These are phyloP conservation scores for Dermatemys mawii DNA, from an alignment of 2,113 vertebrate species.

Conservation along the genomic window DNA sequence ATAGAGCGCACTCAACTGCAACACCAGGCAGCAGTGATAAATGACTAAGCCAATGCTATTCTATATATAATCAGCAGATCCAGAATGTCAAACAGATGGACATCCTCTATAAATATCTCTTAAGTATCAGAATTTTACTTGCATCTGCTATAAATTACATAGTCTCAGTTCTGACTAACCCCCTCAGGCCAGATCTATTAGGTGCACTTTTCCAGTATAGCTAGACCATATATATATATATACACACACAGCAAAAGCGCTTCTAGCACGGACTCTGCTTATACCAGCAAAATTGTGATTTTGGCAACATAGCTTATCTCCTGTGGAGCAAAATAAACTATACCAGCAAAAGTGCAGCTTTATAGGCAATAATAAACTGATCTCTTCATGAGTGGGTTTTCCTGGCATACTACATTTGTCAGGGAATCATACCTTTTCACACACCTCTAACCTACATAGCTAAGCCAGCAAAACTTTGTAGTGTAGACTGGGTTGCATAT, in stretches of 20 bases:
- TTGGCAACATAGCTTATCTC: too few relatives aligned
- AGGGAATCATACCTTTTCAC: too few relatives aligned
- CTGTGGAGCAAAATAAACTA: not conserved
- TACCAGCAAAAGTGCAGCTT: too few relatives aligned
- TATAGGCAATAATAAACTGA: too few relatives aligned
- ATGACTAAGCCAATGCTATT: not conserved
- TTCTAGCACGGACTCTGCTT: not conserved
- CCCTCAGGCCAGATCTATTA: not conserved
- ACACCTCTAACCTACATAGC: too few relatives aligned
- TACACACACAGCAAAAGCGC: too few relatives aligned
- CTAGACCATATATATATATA: too few relatives aligned
- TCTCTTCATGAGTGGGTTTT: too few relatives aligned
- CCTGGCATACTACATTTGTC: too few relatives aligned
- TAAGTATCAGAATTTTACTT: not conserved
- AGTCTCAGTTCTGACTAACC: not conserved
- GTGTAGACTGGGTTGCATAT: too few relatives aligned
- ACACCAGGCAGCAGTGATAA: rapidly evolving
- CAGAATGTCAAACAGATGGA: not conserved
- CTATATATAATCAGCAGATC: rapidly evolving
- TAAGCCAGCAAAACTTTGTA: too few relatives aligned
- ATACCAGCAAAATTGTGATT: not conserved
- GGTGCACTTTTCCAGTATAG: not conserved
- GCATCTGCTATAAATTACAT: rapidly evolving
- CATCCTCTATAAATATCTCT: not conserved
- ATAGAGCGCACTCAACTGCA: not conserved